Conservation (phyloP, 2,113 vertebrate genomes). For the Leuciscus idus region DNA sequence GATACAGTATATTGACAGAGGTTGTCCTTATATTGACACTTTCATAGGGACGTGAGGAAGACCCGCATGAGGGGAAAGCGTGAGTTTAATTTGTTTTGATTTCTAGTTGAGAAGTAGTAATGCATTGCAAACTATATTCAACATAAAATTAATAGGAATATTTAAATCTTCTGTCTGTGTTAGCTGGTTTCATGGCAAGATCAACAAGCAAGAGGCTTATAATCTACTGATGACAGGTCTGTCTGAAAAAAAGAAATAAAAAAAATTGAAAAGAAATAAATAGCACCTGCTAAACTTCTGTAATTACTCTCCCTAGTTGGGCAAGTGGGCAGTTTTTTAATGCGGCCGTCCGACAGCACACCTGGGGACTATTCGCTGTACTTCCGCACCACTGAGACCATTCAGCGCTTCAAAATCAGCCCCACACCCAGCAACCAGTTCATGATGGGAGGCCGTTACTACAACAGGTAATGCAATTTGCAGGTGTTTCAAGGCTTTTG, state of each 20-base stretch:
- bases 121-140: background rate
- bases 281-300: background rate
- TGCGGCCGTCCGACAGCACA: constrained; percentile 97
- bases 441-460: constrained; percentile 98
- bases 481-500: background rate
- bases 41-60: constrained; percentile 92
- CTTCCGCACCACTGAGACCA: constrained; percentile 96
- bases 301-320: constrained; percentile 79
- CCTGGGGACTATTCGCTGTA: constrained; percentile 98
- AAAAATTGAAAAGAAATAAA: background rate
- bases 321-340: constrained; percentile 94
- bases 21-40: background rate
- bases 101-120: background rate
- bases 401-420: constrained; percentile 98
- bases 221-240: constrained; percentile 97
- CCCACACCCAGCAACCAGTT: constrained; percentile 97
- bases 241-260: background rate
- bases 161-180: background rate
- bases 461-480: constrained; percentile 85
- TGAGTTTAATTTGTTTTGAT: constrained; percentile 73
- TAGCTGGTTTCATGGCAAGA: constrained; percentile 99
- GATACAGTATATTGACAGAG: background rate
- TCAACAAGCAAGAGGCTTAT: constrained; percentile 97
- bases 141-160: background rate
- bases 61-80: constrained; percentile 99